Evolutionary conservation across 2,113 vertebrate species (phyloP), one percentile per base, ranked within the genome.

Genomic region (Caranx ignobilis): DNA sequence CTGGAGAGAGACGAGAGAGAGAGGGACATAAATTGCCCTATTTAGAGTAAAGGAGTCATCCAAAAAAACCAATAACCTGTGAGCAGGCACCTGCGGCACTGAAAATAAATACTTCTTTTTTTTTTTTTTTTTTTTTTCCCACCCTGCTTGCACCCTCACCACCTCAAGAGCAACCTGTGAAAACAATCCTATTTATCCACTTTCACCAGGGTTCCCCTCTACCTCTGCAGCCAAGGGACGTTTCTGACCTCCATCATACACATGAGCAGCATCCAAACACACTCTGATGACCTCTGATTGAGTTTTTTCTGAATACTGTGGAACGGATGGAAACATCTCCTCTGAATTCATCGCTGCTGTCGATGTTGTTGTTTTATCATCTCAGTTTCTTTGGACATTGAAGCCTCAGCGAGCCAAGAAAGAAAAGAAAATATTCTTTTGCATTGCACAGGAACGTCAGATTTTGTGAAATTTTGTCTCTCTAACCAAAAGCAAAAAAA

Each of bases 31-130:
- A 89, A 91, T 93, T 89, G 89, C 82, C 83, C 85, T 90, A 87
- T 88, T 90, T 88, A 87, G 84, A 87, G 80, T 75, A 81, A 91
- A 89, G 87, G 84, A 89, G 91, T 93, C 87, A 81, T 90, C 87
- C 89, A 92, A 92, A 94, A 71, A 88, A 89, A 88, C 59, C 88
- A 92, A 91, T 89, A 93, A 87, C 85, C 89, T 87, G 76, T 79
- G 82, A 88, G 83, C 76, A 54, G 87, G 85, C 92, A 94, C 94
- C 93, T 94, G 89, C 84, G 11, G 85, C 87, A 84, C 87, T 71
- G 79, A 91, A 92, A 93, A 94, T 93, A 94, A 95, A 94, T 87
- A 93, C 26, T 82, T 82, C 32, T 87, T 75, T 85, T 86, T 75
- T 71, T 79, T 69, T 63, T 81, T 78, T 86, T 75, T 71, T 82